phyloP scores from a whole-genome alignment of 2,888 invertebrate species.

The Epistrophella euchroma region DNA sequence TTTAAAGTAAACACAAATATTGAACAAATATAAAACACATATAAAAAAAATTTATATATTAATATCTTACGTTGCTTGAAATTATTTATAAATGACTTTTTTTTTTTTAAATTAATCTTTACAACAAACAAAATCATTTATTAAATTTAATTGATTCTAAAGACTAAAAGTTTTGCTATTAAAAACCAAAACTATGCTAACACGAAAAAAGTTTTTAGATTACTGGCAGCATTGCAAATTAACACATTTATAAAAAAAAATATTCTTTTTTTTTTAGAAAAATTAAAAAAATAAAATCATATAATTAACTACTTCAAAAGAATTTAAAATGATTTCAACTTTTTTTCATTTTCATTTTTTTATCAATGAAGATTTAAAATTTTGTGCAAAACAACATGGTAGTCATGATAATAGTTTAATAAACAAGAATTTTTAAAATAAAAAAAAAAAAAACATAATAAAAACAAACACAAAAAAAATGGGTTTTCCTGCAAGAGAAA shows the following conservation, averaged over 20 bases:
- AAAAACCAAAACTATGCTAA: constrained; percentile 72
- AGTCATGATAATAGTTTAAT: constrained; percentile 71
- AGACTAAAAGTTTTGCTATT: constrained; percentile 63
- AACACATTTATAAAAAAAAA: constrained; percentile 72
- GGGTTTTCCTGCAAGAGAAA: constrained; percentile 32
- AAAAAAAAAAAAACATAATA: constrained; percentile 60
- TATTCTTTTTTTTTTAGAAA: constrained; percentile 53
- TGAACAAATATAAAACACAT: constrained; percentile 65
- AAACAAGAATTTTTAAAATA: constrained; percentile 57
- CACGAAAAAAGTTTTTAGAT: constrained; percentile 58
- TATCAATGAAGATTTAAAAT: constrained; percentile 60
- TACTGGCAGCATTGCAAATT: constrained; percentile 73
- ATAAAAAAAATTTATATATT: constrained; percentile 64
- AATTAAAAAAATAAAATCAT: constrained; percentile 33
- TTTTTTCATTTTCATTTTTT: constrained; percentile 49
- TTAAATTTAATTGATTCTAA: constrained; percentile 58
- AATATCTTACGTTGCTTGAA: constrained; percentile 76
- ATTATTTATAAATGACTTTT: constrained; percentile 51
- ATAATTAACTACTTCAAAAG: constrained; percentile 53
- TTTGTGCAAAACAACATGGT: constrained; percentile 76
- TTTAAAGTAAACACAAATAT: constrained; percentile 54
- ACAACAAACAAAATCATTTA: constrained; percentile 71
- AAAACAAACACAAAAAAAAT: constrained; percentile 60
- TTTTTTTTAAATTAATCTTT: constrained; percentile 44
- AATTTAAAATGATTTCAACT: constrained; percentile 52